phyloP scores from a whole-genome alignment of 2,888 invertebrate genomes.

The Himalopsyche japonica region DNA sequence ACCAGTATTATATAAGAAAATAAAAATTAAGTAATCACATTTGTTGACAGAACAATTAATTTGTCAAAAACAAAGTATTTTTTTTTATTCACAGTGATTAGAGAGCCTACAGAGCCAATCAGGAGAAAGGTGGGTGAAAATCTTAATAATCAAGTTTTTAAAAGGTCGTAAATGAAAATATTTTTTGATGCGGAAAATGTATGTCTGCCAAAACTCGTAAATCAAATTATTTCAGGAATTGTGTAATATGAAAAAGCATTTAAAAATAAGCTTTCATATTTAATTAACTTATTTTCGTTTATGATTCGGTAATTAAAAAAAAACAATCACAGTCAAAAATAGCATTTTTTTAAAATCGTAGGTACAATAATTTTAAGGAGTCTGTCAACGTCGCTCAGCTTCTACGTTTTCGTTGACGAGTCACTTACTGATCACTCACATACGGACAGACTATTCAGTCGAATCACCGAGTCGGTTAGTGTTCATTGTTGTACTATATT shows the following conservation, averaged over 20 bases:
- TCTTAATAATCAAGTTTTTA: not conserved
- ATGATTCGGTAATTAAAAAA: no score
- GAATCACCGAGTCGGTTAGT: no score
- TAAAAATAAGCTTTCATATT: not conserved
- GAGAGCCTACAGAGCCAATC: not conserved
- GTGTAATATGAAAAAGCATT: not conserved
- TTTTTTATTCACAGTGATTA: not conserved
- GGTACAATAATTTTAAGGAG: no score
- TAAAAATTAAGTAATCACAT: not conserved
- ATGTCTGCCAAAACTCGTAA: not conserved
- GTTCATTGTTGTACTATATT: no score
- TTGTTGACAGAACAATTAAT: not conserved
- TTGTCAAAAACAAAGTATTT: not conserved
- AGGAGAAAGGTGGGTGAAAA: not conserved
- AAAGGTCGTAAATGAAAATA: not conserved
- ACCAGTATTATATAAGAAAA: not conserved
- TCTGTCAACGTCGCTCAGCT: no score
- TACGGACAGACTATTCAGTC: no score
- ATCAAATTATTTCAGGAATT: not conserved
- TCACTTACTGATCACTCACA: no score
- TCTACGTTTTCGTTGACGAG: no score
- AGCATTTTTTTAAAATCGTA: no score
- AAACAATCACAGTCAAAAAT: no score
- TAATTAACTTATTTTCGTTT: no score
- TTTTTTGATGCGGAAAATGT: not conserved